These are phyloP conservation scores for Geodia barretti DNA, from an alignment of 37 sponge, comb jelly and placozoan genomes.

Conservation along the genomic window DNA sequence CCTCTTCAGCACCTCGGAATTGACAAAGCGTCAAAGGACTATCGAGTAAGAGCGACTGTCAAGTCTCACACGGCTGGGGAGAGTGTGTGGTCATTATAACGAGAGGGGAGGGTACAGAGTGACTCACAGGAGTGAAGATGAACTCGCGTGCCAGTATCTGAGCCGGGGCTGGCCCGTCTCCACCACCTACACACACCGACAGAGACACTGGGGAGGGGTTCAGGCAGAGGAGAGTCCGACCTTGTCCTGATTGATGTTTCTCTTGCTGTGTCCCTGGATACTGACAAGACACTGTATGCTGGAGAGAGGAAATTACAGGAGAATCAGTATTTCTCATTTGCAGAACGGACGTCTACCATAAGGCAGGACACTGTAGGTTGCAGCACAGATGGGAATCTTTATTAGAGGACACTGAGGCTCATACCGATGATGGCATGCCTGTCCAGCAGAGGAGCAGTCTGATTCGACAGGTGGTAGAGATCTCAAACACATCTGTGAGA, in stretches of 20 bases:
- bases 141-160: constrained; percentile 65
- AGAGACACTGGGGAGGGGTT: no score
- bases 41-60: no score
- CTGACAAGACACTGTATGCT: background rate
- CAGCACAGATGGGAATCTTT: no score
- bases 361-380: background rate
- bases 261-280: background rate
- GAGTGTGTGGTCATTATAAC: background rate
- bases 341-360: background rate
- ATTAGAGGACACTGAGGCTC: constrained; percentile 10
- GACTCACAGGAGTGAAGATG: constrained; percentile 68
- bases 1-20: constrained; percentile 40
- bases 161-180: constrained; percentile 59
- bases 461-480: constrained; percentile 63
- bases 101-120: no score
- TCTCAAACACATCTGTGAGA: constrained; percentile 59
- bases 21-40: no score
- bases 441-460: constrained; percentile 39
- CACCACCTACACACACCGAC: constrained; percentile 44
- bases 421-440: constrained; percentile 67
- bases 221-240: no score
- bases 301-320: background rate
- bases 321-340: no score
- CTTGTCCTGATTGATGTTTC: background rate
- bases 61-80: constrained; percentile 72